Base-by-base conservation (phyloP, 1,140 invertebrate genomes). In the Gryon sp. region DNA sequence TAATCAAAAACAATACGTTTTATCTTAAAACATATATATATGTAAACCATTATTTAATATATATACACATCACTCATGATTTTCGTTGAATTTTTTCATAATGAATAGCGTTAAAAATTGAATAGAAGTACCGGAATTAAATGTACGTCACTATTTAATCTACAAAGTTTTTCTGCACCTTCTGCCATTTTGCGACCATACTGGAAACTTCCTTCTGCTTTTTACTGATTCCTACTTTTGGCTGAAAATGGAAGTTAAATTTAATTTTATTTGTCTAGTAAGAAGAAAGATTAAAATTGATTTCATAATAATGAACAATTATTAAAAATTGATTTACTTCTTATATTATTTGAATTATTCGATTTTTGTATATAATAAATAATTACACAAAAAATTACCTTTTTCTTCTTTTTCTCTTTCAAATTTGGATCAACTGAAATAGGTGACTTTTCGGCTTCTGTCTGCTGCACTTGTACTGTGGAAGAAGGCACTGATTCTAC, bases 171-270 rank as follows among this genome's bases (percentile, higher is more conserved):
- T 92, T 90, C 81, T 94, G 93, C 40, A 92, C 92, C 74, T 92
- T 92, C 81, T 93, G 92, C 93, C 93, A 94, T 74, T 94, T 94
- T 19, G 93, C 92, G 0, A 94, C 93, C 81, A 94, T 87, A 26
- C 90, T 91, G 1, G 92, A 92, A 9, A 94, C 92, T 75, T 92
- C 92, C 80, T 94, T 94, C 78, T 94, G 93, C 82, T 94, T 94
- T 80, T 93, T 90, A 4, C 91, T 87, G 7, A 93, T 87, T 18
- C 91, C 91, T 57, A 91, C 78, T 83, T 92, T 92, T 1, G 90
- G 72, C 91, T 93, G 81, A 20, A 89, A 76, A n/a, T n/a, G n/a
- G n/a, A n/a, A n/a, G n/a, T n/a, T n/a, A n/a, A n/a, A n/a, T n/a
- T n/a, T n/a, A n/a, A n/a, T n/a, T n/a, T n/a, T n/a, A n/a, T n/a